Base-by-base conservation (phyloP, 37 sponge, comb jelly and placozoan species). In the Ianthella basta region DNA sequence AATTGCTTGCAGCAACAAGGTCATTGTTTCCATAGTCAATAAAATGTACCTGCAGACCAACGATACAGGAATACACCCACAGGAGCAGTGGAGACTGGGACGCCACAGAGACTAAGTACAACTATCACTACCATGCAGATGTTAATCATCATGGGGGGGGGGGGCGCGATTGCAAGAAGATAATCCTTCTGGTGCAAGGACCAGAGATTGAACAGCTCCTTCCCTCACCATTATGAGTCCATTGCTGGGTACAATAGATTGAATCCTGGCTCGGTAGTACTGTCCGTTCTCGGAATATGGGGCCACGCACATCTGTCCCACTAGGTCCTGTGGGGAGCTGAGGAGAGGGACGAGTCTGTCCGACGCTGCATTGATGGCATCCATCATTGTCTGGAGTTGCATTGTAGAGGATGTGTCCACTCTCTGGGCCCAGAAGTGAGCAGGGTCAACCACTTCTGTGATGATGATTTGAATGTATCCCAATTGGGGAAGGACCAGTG, bases 11-110 rank as follows among this genome's bases (percentile, higher is more conserved):
- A 0, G 86, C 72, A 18, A 97, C 87, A 15, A 53, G 23, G 68
- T 94, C 92, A 38, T 34, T 50, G 80, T 97, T 97, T 23, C 97
- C 97, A 61, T 92, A 97, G 86, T 97, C 97, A 15, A 97, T 72
- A 85, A 88, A 97, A 56, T 75, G 38, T 29, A 97, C 97, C 88
- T 88, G 56, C 69, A 81, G 2, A 53, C 6, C 0, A 30, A 27
- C 16, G 15, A 37, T 0, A 55, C 27, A 59, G 4, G 40, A 2
- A 75, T 15, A 3, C 50, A 44, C 50, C 6, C 50, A 44, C 50
- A 44, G 53, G 40, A 72, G 32, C 30, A 8, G 73, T 25, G 30
- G 35, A 30, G 73, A 2, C 4, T 4, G 36, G 21, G 36, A 72
- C 73, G 19, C 21, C 1, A 29, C 64, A 61, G 8, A 3, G 13